Evolutionary conservation across 37 sponge, comb jelly and placozoan genomes (phyloP).

Genomic region (Geodia barretti): DNA sequence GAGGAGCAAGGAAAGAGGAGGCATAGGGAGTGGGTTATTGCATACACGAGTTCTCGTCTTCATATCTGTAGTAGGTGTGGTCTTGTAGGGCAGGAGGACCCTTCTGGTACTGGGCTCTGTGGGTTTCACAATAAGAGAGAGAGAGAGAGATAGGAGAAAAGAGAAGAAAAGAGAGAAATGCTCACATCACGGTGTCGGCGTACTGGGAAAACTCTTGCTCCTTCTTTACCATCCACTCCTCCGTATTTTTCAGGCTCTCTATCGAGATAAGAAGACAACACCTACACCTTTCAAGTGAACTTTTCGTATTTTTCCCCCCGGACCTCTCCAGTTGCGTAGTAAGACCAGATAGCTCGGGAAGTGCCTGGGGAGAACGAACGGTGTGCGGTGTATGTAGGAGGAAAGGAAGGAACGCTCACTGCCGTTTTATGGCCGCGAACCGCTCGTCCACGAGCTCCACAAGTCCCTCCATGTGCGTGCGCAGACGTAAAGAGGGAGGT

Average conservation of each 20-base stretch:
- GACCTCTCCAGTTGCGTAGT: not conserved
- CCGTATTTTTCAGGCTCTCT: not conserved
- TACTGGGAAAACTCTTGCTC: not conserved
- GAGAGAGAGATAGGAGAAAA: not conserved
- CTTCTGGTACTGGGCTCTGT: not conserved
- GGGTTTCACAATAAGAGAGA: not conserved
- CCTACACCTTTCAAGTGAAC: not conserved
- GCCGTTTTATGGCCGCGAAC: not conserved
- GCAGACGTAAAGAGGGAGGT: too few relatives aligned
- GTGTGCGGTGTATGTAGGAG: not conserved
- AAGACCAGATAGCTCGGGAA: not conserved
- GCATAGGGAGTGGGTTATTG: too few relatives aligned
- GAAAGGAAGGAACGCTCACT: not conserved
- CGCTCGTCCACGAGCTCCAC: not conserved
- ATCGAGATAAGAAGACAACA: not conserved
- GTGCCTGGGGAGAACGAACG: not conserved
- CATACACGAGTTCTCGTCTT: not conserved
- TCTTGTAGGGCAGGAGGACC: not conserved
- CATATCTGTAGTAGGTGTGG: constrained; percentile 13
- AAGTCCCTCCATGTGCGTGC: not conserved
- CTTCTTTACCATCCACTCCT: not conserved
- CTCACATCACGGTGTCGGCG: not conserved
- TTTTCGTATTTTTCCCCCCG: too few relatives aligned
- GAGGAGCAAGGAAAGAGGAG: too few relatives aligned
- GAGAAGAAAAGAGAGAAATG: not conserved